These are phyloP conservation scores for Archips xylosteana DNA, from an alignment of 2,888 invertebrate species.

Conservation along the genomic window DNA sequence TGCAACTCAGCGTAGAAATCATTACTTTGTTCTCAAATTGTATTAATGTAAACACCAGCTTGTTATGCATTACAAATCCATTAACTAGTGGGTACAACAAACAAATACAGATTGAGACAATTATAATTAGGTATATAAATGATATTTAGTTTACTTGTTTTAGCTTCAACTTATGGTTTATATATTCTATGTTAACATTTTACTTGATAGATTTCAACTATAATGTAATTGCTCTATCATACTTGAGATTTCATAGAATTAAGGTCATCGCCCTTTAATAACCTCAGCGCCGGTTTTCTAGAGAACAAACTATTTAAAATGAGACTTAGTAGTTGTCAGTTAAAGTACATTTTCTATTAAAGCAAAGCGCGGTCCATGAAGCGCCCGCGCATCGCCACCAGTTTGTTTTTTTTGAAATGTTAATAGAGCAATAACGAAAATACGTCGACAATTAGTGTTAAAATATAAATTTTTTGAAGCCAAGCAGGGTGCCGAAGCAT, in stretches of 20 bases:
- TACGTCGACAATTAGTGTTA: neutral
- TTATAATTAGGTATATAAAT: neutral
- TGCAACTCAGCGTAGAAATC: slow-evolving; percentile 28
- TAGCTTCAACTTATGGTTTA: neutral
- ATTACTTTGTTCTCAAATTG: slow-evolving; percentile 27
- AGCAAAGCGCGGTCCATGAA: neutral
- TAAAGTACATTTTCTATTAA: neutral
- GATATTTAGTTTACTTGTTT: neutral
- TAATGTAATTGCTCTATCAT: neutral
- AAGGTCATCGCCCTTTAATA: neutral
- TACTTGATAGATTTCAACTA: neutral
- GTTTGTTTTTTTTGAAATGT: neutral
- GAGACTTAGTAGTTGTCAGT: neutral
- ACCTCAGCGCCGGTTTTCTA: neutral
- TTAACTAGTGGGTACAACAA: neutral
- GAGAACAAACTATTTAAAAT: neutral
- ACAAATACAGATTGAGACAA: slow-evolving; percentile 1
- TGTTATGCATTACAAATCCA: slow-evolving; percentile 1
- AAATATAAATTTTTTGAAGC: neutral
- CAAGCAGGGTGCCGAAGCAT: neutral
- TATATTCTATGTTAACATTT: neutral
- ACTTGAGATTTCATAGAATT: neutral
- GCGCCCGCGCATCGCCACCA: neutral
- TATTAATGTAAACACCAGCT: slow-evolving; percentile 16
- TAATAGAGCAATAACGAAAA: neutral